Base-by-base conservation (phyloP, 1,140 invertebrate species). In the Drosophila rufa region DNA sequence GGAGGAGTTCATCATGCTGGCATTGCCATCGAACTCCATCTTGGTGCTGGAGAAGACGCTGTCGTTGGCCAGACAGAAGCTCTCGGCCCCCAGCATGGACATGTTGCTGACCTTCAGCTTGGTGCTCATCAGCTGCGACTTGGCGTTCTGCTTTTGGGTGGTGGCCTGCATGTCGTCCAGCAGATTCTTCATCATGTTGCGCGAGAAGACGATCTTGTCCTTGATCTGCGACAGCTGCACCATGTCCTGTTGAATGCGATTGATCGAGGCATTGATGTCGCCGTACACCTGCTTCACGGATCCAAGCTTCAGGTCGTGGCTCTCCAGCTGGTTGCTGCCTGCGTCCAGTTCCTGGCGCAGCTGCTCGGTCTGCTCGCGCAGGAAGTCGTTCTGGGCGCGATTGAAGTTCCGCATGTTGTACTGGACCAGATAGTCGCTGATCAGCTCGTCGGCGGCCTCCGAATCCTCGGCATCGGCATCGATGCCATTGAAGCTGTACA, bases 211-310 rank as follows among this genome's bases (percentile, higher is more conserved):
- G 11, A 92, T 92, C 59, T 92, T 92, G 11, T 92, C 91, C 45
- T 92, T 92, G 19, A 92, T 92, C 78, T 92, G 86, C 1, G 84
- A 79, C 11, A 92, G 42, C 59, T 92, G 91, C 12, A 76, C 48
- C 75, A 92, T 83, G n/a, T 92, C 92, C n/a, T 86, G 78, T 47
- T 91, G 86, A 40, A 91, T 80, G 42, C 84, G 77, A 71, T 92
- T 91, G 5, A 92, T 69, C 0, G 79, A 80, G n/a, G 76, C 53
- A 17, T 83, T 92, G 0, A 83, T 91, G 33, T 92, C 91, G 15
- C 57, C 38, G 36, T 92, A 92, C 27, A 91, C 78, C 27, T 92
- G 80, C 30, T 90, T 92, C 8, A 92, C 80, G 1, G 92, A 89
- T 15, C 75, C 75, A 0, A 92, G 55, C 15, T 92, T 58, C 1